phyloP scores from a whole-genome alignment of 2,888 invertebrate species.

The Cerceris ruficornis region DNA sequence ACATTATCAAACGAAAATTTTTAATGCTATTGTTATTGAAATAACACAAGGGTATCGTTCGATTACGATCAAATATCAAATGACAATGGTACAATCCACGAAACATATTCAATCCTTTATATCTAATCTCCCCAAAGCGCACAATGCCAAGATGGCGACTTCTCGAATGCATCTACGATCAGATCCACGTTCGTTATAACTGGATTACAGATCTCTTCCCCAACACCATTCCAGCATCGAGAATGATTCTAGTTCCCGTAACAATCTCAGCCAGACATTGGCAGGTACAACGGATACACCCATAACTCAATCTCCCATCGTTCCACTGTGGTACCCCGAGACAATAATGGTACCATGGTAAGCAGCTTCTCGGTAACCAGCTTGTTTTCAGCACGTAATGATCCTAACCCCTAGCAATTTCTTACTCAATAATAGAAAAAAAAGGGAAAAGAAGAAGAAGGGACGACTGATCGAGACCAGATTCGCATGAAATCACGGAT shows the following conservation, averaged over 20 bases:
- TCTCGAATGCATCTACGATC: neutral
- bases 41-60: too few relatives aligned
- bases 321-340: slow-evolving; percentile 24
- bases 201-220: slow-evolving; percentile 24
- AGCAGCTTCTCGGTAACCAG: slow-evolving; percentile 39
- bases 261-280: slow-evolving; percentile 19
- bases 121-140: neutral
- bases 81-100: too few relatives aligned
- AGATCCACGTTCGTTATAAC: neutral
- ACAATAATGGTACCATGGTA: slow-evolving; percentile 27
- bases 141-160: neutral
- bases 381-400: slow-evolving; percentile 53
- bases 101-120: neutral
- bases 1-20: too few relatives aligned
- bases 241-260: slow-evolving; percentile 2
- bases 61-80: too few relatives aligned
- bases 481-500: slow-evolving; percentile 50
- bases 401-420: slow-evolving; percentile 55
- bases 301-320: slow-evolving; percentile 44
- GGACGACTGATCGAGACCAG: slow-evolving; percentile 39
- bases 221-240: slow-evolving; percentile 4
- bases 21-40: too few relatives aligned
- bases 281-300: slow-evolving; percentile 6
- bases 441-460: slow-evolving; percentile 1
- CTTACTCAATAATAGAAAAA: slow-evolving; percentile 44